Percentiles rank a stretch among this genome's conserved stretches.
phyloP scores from a whole-genome alignment of 2,888 invertebrate genomes.

The Subacronicta megacephala region DNA sequence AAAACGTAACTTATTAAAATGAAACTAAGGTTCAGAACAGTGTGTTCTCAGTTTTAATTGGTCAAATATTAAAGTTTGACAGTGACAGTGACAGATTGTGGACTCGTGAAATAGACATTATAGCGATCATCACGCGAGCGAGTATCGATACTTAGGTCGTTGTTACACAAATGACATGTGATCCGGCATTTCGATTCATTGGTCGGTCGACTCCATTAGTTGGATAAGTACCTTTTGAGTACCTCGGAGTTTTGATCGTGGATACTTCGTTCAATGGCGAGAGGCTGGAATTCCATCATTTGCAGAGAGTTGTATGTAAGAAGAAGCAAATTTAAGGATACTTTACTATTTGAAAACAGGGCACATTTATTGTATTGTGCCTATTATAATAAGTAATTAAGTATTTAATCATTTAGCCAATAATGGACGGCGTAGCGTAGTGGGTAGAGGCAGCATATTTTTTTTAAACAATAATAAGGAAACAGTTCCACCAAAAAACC shows the following conservation, averaged over 20 bases:
- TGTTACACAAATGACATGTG: constrained; percentile 48
- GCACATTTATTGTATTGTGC: too few relatives aligned
- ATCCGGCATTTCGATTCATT: constrained; percentile 39
- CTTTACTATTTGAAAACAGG: too few relatives aligned
- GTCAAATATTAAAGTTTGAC: constrained; percentile 67
- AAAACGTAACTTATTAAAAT: not conserved
- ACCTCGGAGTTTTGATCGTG: not conserved
- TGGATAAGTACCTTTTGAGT: constrained; percentile 2
- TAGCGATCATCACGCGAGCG: constrained; percentile 50
- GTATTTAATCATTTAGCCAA: too few relatives aligned
- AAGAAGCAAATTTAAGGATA: too few relatives aligned
- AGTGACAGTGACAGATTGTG: constrained; percentile 70
- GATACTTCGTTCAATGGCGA: not conserved
- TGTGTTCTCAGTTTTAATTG: constrained; percentile 20
- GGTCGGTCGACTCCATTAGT: constrained; percentile 3
- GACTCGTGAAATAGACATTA: constrained; percentile 64
- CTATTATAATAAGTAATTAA: too few relatives aligned
- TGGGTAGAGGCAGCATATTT: too few relatives aligned
- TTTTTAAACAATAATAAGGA: too few relatives aligned
- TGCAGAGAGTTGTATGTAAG: too few relatives aligned
- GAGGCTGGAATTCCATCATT: too few relatives aligned
- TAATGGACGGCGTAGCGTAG: too few relatives aligned
- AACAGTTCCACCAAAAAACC: too few relatives aligned
- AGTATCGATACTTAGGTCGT: constrained; percentile 47
- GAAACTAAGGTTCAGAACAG: constrained; percentile 12